Conservation (phyloP, 2,888 invertebrate genomes). For the Ceriagrion tenellum region DNA sequence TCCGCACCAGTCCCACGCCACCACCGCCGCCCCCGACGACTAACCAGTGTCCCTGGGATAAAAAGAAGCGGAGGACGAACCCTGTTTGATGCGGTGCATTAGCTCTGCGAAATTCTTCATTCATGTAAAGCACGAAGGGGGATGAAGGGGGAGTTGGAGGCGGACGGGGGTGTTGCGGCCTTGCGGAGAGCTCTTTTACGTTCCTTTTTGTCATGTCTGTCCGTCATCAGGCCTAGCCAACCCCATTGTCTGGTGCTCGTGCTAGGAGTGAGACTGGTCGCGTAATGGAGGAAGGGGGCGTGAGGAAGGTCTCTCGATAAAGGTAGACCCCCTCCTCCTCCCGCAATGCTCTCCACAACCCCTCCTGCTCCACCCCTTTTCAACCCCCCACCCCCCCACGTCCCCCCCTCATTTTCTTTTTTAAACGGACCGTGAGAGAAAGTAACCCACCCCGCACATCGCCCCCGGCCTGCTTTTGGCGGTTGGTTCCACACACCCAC, state of each 20-base stretch:
- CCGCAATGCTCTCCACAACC: background rate
- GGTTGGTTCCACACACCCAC: conserved; percentile 33
- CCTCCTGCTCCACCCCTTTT: conserved; percentile 1
- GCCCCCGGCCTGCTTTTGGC: conserved; percentile 24
- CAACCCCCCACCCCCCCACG: background rate
- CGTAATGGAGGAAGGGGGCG: background rate
- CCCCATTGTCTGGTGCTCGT: conserved; percentile 47
- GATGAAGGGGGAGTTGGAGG: too few relatives aligned
- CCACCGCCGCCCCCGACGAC: background rate
- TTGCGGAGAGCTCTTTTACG: conserved; percentile 17
- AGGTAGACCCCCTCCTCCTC: conserved; percentile 44
- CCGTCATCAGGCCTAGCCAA: conserved; percentile 36
- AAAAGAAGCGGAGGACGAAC: background rate
- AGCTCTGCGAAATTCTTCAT: conserved; percentile 42
- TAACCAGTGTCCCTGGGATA: background rate
- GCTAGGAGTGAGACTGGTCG: background rate
- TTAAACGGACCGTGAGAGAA: conserved; percentile 57
- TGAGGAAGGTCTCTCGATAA: background rate
- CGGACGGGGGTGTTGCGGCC: conserved; percentile 23
- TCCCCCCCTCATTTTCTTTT: background rate
- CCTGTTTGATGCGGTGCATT: conserved; percentile 19
- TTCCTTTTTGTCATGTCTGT: conserved; percentile 37
- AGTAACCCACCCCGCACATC: background rate
- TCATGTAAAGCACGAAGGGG: conserved; percentile 36
- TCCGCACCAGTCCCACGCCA: background rate